These are phyloP conservation scores for Dreissena polymorpha DNA, from an alignment of 1,140 invertebrate genomes.

Conservation along the genomic window DNA sequence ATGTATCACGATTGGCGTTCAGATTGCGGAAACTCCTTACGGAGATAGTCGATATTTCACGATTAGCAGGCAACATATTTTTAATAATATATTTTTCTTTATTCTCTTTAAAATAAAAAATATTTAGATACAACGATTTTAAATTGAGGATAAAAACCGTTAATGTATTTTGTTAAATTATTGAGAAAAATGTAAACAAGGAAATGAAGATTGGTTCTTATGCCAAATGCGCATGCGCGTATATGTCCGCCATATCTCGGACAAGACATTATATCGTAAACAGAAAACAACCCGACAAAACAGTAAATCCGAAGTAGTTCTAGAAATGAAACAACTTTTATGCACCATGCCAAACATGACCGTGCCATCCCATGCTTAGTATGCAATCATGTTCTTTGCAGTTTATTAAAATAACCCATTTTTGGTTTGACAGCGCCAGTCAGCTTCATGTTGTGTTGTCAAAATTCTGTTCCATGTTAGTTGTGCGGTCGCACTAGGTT, in stretches of 20 bases:
- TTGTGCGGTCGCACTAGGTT: too few species aligned
- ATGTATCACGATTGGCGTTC: too few species aligned
- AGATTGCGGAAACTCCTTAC: too few species aligned
- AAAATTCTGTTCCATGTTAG: too few species aligned
- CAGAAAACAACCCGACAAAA: slow-evolving; percentile 12
- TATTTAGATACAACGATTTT: not conserved
- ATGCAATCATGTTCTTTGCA: not conserved
- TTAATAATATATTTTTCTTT: not conserved
- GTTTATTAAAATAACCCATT: not conserved
- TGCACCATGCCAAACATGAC: not conserved
- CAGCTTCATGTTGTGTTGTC: not conserved
- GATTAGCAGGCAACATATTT: not conserved
- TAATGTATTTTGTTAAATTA: not conserved
- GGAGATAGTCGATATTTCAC: not conserved
- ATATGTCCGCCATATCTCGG: slow-evolving; percentile 36
- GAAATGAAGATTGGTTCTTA: not conserved
- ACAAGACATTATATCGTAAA: not conserved
- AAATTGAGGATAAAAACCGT: not conserved
- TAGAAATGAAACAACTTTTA: slow-evolving; percentile 4
- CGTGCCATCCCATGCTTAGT: not conserved
- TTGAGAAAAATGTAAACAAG: slow-evolving; percentile 1
- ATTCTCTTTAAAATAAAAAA: not conserved
- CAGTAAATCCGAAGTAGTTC: not conserved
- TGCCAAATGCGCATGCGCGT: slow-evolving; percentile 35
- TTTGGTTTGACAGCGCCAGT: not conserved